Conservation (phyloP, 2,888 invertebrate genomes). For the Crossocerus cetratus region DNA sequence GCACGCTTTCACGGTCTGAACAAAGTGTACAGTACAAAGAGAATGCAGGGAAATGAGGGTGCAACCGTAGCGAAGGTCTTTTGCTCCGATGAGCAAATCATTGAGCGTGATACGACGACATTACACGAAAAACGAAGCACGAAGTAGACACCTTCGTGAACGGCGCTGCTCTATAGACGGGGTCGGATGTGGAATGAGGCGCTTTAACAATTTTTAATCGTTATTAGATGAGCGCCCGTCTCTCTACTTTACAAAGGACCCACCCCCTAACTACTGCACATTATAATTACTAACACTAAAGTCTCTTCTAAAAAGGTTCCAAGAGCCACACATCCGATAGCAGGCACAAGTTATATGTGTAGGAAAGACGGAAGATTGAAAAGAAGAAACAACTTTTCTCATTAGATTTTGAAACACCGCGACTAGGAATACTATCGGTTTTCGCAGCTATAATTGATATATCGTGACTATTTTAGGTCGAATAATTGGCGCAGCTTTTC, state of each 20-base stretch:
- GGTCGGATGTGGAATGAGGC: conserved; percentile 39
- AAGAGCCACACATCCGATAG: too few relatives aligned
- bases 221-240: conserved; percentile 39
- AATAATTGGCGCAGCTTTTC: too few relatives aligned
- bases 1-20: conserved; percentile 57
- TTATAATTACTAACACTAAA: conserved; percentile 58
- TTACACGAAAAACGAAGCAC: conserved; percentile 25
- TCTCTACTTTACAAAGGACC: conserved; percentile 58
- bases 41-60: conserved; percentile 66
- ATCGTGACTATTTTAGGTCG: too few relatives aligned
- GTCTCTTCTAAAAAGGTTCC: too few relatives aligned
- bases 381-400: too few relatives aligned
- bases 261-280: conserved; percentile 60
- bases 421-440: too few relatives aligned
- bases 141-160: background rate
- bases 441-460: too few relatives aligned
- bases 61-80: conserved; percentile 71
- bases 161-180: background rate
- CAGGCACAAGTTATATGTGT: too few relatives aligned
- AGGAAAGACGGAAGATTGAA: too few relatives aligned
- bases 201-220: conserved; percentile 63
- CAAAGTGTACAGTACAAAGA: conserved; percentile 69
- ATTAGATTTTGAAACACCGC: too few relatives aligned
- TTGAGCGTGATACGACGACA: conserved; percentile 60
- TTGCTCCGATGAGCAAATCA: conserved; percentile 70